Base-by-base conservation (phyloP, 2,888 invertebrate species). In the Ormyrus nitidulus region DNA sequence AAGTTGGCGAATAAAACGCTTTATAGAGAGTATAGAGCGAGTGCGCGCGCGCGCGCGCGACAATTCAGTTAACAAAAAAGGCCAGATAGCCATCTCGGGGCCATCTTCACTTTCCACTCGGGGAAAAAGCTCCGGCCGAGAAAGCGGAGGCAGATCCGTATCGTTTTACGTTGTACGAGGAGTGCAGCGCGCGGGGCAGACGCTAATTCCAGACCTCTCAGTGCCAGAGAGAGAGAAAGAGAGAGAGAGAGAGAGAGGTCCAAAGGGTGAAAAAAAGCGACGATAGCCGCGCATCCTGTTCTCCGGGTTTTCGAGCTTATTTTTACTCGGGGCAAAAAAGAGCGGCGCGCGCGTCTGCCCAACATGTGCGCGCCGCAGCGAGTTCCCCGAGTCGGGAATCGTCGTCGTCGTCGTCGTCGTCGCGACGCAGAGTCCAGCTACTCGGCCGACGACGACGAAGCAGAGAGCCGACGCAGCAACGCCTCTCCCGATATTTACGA, bases 241-340 rank as follows among this genome's bases (percentile, higher is more conserved):
- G 11, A 4, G 59, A 6, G 49, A 19, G 19, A 48, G 49, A 77
- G 34, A 19, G 19, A 48, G 49, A 77, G 34, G 34, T 34, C 34
- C 34, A 34, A 34, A 34, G 34, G 34, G 34, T 34, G 34, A 34
- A 34, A 34, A 34, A 34, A 34, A 34, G 34, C 34, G 34, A 34
- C 34, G 34, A 34, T 34, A 34, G 34, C 34, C 34, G 11, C 88
- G 89, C 89, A 90, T 90, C 90, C 90, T 90, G 90, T 90, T 89
- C 88, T 90, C 89, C 88, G 89, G 89, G 88, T 89, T 90, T 90
- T 90, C 89, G 89, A 90, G 90, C 89, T 90, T 90, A 90, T 90
- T 90, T 90, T 90, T 90, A 90, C 90, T 87, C 87, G 86, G 88
- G 87, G 88, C 90, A 90, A 90, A 90, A 90, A 90, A 90, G 87